phyloP scores from a whole-genome alignment of 1,140 invertebrate genomes.

The Capitella teleta region DNA sequence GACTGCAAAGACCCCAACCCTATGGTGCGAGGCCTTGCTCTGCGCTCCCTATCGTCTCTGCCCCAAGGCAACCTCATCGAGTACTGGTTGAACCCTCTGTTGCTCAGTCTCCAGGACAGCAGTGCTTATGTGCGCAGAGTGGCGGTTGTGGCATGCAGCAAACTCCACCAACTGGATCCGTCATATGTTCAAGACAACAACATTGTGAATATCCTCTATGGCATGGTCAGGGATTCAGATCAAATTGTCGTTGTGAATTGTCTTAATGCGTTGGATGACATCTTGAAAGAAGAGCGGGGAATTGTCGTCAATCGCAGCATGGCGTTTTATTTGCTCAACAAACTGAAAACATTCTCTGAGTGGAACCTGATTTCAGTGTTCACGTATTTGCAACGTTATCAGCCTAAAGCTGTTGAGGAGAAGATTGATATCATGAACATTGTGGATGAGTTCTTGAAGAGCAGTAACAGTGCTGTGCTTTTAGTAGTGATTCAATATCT shows the following conservation, averaged over 20 bases:
- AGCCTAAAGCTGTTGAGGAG: slow-evolving; percentile 20
- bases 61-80: slow-evolving; percentile 17
- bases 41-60: slow-evolving; percentile 20
- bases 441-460: slow-evolving; percentile 18
- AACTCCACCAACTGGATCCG: slow-evolving; percentile 11
- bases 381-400: slow-evolving; percentile 20
- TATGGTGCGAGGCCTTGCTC: slow-evolving; percentile 19
- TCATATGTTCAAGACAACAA: slow-evolving; percentile 13
- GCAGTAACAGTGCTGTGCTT: slow-evolving; percentile 15
- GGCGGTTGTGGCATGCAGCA: slow-evolving; percentile 17
- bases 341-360: slow-evolving; percentile 15
- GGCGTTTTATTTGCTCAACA: slow-evolving; percentile 19
- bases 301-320: slow-evolving; percentile 24
- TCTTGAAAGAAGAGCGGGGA: slow-evolving; percentile 20
- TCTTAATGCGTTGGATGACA: slow-evolving; percentile 20
- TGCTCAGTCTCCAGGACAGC: slow-evolving; percentile 15
- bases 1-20: slow-evolving; percentile 23
- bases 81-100: slow-evolving; percentile 15
- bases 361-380: slow-evolving; percentile 17
- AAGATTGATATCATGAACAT: slow-evolving; percentile 24
- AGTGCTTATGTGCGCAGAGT: slow-evolving; percentile 22
- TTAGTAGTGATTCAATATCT: slow-evolving; percentile 17
- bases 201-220: slow-evolving; percentile 21
- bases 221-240: slow-evolving; percentile 22
- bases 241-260: slow-evolving; percentile 22